These are phyloP conservation scores for Heterodera schachtii DNA, from an alignment of 1,140 invertebrate species.

Conservation along the genomic window DNA sequence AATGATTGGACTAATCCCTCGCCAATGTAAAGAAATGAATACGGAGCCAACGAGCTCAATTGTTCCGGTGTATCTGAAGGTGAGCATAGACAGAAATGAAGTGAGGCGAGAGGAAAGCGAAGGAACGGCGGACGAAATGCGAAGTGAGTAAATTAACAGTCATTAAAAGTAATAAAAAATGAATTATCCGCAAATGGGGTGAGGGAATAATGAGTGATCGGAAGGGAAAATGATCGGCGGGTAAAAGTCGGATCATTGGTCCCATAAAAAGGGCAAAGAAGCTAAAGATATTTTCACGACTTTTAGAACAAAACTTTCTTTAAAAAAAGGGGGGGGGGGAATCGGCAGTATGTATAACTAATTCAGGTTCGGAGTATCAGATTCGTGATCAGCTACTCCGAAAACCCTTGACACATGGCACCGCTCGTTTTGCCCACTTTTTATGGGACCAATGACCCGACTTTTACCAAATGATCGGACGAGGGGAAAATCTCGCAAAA, in stretches of 20 bases:
- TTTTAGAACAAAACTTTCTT: too few species aligned
- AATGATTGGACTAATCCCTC: background rate
- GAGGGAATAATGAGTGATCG: background rate
- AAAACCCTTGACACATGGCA: too few species aligned
- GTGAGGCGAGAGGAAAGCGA: background rate
- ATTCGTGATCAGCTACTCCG: too few species aligned
- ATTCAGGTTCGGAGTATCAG: too few species aligned
- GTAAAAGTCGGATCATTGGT: background rate
- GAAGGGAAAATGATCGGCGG: background rate
- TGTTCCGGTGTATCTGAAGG: conserved; percentile 41
- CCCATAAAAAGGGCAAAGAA: too few species aligned
- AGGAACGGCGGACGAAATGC: background rate
- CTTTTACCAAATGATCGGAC: background rate
- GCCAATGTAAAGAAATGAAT: conserved; percentile 32
- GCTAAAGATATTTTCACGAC: too few species aligned
- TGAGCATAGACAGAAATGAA: conserved; percentile 3
- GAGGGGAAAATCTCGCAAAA: background rate
- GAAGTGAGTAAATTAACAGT: background rate
- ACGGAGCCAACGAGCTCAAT: conserved; percentile 39
- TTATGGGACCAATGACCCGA: too few species aligned
- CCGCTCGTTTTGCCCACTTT: too few species aligned
- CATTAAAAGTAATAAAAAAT: too few species aligned
- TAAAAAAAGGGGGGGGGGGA: too few species aligned
- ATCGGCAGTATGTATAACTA: too few species aligned
- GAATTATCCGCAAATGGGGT: background rate